These are phyloP conservation scores for Eugnorisma glareosa DNA, from an alignment of 2,888 invertebrate genomes.

Conservation along the genomic window DNA sequence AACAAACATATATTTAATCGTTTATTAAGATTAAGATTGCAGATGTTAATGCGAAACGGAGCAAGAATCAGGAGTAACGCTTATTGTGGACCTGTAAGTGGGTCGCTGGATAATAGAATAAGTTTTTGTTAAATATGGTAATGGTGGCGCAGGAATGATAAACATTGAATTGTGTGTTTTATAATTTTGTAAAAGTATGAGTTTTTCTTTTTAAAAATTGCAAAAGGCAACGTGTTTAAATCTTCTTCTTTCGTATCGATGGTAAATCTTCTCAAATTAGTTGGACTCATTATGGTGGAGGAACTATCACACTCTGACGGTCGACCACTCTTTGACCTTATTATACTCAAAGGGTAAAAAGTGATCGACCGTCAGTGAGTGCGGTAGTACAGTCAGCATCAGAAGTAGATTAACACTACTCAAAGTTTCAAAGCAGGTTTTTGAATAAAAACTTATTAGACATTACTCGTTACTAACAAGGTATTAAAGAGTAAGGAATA, in stretches of 20 bases:
- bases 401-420: too few species aligned
- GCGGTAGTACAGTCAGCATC: too few species aligned
- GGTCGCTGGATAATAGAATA: constrained; percentile 47
- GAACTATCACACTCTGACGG: too few species aligned
- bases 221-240: not conserved
- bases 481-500: too few species aligned
- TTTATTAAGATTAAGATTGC: constrained; percentile 60
- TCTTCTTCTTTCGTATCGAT: not conserved
- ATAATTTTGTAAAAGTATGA: not conserved
- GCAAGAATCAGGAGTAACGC: constrained; percentile 50
- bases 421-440: too few species aligned
- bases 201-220: not conserved
- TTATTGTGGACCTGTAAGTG: constrained; percentile 58
- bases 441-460: too few species aligned
- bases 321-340: too few species aligned
- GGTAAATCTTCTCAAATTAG: not conserved
- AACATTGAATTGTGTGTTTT: not conserved
- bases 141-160: constrained; percentile 17
- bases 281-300: not conserved
- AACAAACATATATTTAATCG: constrained; percentile 61
- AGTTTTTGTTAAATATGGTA: constrained; percentile 43
- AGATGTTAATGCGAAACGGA: constrained; percentile 49
- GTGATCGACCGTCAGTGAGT: too few species aligned
- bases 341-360: too few species aligned
- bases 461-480: too few species aligned